Percentiles rank a stretch among this genome's conserved stretches.
These are phyloP conservation scores for Alfaro cultratus DNA, from an alignment of 2,797 vertebrate genomes.

Conservation along the genomic window DNA sequence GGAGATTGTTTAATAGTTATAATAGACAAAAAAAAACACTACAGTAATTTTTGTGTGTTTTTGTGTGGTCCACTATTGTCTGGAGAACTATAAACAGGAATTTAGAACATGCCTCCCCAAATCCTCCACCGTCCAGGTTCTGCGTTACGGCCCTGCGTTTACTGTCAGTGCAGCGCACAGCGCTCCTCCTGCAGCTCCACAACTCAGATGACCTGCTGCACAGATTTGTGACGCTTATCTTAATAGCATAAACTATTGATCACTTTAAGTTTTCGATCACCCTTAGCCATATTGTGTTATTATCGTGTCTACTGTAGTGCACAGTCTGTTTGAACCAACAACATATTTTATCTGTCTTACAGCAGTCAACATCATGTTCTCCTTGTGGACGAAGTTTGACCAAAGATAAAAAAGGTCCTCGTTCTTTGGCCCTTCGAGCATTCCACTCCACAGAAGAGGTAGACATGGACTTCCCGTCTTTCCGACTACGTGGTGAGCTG, in stretches of 20 bases:
- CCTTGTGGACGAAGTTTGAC: constrained; percentile 93
- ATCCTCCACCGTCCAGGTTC: too few relatives aligned
- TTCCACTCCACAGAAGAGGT: constrained; percentile 89
- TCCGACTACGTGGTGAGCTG: constrained; percentile 87
- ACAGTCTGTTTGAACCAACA: not conserved
- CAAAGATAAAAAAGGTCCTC: constrained; percentile 88
- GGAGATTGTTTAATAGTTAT: too few relatives aligned
- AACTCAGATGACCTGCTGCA: too few relatives aligned
- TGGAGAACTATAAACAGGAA: too few relatives aligned
- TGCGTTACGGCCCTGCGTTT: too few relatives aligned
- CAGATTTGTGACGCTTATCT: too few relatives aligned
- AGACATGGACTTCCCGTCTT: constrained; percentile 85
- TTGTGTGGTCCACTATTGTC: too few relatives aligned
- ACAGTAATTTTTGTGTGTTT: too few relatives aligned
- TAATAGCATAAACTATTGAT: not conserved
- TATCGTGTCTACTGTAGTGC: not conserved
- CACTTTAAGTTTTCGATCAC: not conserved
- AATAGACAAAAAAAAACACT: too few relatives aligned
- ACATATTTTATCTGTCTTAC: constrained; percentile 31
- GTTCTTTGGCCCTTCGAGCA: constrained; percentile 87
- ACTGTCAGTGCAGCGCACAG: too few relatives aligned
- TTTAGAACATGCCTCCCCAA: too few relatives aligned
- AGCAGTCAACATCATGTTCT: constrained; percentile 93
- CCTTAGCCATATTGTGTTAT: not conserved
- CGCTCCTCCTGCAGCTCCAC: too few relatives aligned